Percentiles rank a stretch among this genome's conserved stretches.
These are phyloP conservation scores for Cerceris ruficornis DNA, from an alignment of 2,888 invertebrate genomes.

Conservation along the genomic window DNA sequence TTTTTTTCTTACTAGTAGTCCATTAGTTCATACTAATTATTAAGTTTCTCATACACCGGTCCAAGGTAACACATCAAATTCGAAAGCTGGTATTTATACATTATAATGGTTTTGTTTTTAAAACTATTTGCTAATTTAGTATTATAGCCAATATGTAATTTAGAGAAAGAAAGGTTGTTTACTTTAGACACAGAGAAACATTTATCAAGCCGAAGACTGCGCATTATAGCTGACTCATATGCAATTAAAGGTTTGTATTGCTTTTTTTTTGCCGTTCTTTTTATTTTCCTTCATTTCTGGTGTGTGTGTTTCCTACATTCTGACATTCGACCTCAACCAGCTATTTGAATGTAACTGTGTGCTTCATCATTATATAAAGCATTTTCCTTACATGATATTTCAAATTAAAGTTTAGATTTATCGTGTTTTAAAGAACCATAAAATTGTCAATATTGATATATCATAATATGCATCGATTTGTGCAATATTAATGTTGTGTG, in stretches of 20 bases:
- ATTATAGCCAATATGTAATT: constrained; percentile 45
- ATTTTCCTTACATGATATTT: neutral
- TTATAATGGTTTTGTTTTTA: constrained; percentile 30
- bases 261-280: constrained; percentile 48
- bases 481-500: too few species aligned
- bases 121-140: constrained; percentile 38
- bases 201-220: constrained; percentile 93
- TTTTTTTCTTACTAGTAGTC: constrained; percentile 31
- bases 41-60: constrained; percentile 34
- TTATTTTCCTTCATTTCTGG: constrained; percentile 42
- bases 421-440: neutral
- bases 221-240: constrained; percentile 97
- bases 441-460: too few species aligned
- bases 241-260: constrained; percentile 91
- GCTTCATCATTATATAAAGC: constrained; percentile 14
- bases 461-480: too few species aligned
- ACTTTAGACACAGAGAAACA: constrained; percentile 87
- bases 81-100: constrained; percentile 37
- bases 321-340: constrained; percentile 12
- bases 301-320: constrained; percentile 22
- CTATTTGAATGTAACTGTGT: constrained; percentile 16
- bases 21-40: constrained; percentile 27
- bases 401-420: neutral
- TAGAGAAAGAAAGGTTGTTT: constrained; percentile 62
- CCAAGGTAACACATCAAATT: constrained; percentile 26